Evolutionary conservation across 2,888 invertebrate species (phyloP).

Genomic region (Lordiphosa andalusiaca): DNA sequence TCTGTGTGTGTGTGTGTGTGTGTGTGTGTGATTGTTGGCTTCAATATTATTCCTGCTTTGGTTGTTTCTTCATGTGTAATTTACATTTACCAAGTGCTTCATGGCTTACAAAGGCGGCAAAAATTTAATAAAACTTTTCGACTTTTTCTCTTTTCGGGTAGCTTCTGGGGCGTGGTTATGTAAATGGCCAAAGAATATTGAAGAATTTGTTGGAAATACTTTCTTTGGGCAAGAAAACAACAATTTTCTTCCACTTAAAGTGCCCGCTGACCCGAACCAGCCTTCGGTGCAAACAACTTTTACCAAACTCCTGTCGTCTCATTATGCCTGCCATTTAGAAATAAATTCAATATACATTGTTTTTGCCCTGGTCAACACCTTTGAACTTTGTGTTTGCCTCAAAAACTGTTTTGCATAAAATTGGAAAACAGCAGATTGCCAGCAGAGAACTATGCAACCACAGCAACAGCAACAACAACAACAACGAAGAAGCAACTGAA

Average conservation of each 20-base stretch:
- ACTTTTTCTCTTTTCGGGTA: background rate
- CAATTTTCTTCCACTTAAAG: slow-evolving; percentile 21
- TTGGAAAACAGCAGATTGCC: slow-evolving; percentile 19
- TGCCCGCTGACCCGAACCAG: slow-evolving; percentile 21
- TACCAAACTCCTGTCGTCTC: slow-evolving; percentile 36
- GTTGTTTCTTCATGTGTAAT: slow-evolving; percentile 59
- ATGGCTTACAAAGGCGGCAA: slow-evolving; percentile 44
- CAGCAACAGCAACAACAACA: slow-evolving; percentile 24
- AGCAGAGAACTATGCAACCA: slow-evolving; percentile 34
- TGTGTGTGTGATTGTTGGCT: slow-evolving; percentile 17
- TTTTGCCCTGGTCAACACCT: slow-evolving; percentile 64
- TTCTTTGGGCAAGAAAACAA: no score
- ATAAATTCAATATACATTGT: slow-evolving; percentile 65
- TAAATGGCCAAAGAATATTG: background rate
- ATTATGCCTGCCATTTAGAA: slow-evolving; percentile 63
- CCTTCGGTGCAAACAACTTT: slow-evolving; percentile 14
- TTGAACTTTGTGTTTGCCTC: slow-evolving; percentile 50
- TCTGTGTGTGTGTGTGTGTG: slow-evolving; percentile 19
- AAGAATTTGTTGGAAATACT: slow-evolving; percentile 12
- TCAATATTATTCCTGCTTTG: slow-evolving; percentile 49
- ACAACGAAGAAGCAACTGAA: slow-evolving; percentile 25
- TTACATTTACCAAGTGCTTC: slow-evolving; percentile 65
- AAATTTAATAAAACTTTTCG: slow-evolving; percentile 65
- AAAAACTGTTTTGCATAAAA: slow-evolving; percentile 53
- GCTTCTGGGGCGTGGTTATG: background rate